Conservation (phyloP, 2,113 vertebrate species). For the Nibea albiflora region DNA sequence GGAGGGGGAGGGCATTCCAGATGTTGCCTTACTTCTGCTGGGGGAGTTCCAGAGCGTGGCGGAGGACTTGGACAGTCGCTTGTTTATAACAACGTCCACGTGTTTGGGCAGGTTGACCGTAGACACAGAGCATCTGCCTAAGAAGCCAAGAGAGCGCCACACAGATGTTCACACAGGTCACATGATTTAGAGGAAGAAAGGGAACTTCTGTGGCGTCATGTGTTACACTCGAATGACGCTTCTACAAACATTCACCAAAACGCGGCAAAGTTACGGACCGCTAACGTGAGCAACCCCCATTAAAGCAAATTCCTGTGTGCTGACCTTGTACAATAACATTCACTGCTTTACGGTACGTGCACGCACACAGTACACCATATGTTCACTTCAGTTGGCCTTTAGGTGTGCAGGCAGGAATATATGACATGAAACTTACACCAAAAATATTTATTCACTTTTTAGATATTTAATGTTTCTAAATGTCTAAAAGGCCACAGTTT, state of each 20-base stretch:
- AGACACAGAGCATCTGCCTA: conserved; percentile 98
- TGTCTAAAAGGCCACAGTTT: background rate
- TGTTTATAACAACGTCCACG: conserved; percentile 99
- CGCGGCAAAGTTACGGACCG: background rate
- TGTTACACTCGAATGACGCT: conserved; percentile 11
- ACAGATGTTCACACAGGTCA: conserved; percentile 75
- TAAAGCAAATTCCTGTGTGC: conserved; percentile 4
- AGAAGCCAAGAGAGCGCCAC: conserved; percentile 90
- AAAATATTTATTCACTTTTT: background rate
- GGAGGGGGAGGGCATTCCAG: conserved; percentile 62
- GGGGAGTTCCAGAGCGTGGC: conserved; percentile 99
- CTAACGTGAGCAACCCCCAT: background rate
- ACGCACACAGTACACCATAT: conserved; percentile 10
- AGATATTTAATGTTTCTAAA: background rate
- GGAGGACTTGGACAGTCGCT: conserved; percentile 99
- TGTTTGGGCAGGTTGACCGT: conserved; percentile 99
- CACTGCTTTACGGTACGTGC: background rate
- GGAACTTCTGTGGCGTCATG: conserved; percentile 28
- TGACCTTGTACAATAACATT: background rate
- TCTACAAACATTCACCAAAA: conserved; percentile 21
- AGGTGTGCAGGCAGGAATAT: background rate
- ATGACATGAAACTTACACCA: too few relatives aligned
- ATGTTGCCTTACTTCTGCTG: conserved; percentile 96
- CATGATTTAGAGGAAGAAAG: conserved; percentile 37
- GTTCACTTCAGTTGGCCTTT: conserved; percentile 9